Percentiles rank a stretch among this genome's conserved stretches.
Evolutionary conservation across 2,888 invertebrate species (phyloP).

Genomic region (Hemicrepidius hirtus): DNA sequence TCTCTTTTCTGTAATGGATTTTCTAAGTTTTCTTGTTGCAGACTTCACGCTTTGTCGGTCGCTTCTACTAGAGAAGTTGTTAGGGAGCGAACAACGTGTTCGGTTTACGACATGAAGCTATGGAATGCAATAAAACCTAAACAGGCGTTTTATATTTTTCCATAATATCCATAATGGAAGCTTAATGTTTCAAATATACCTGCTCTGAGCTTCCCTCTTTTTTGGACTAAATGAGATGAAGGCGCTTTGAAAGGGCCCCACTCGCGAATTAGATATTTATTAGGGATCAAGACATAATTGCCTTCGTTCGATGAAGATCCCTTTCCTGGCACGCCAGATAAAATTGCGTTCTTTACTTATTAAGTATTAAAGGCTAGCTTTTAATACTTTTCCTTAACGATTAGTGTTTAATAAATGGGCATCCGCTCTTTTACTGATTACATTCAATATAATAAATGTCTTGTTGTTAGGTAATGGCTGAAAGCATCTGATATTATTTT

Average conservation of each 20-base stretch:
- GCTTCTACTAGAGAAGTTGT: slow-evolving; percentile 28
- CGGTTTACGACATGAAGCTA: slow-evolving; percentile 42
- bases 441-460: no score
- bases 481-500: no score
- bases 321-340: slow-evolving; percentile 8
- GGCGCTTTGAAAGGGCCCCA: background rate
- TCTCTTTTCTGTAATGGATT: slow-evolving; percentile 43
- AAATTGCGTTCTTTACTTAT: slow-evolving; percentile 17
- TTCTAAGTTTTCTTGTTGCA: slow-evolving; percentile 42
- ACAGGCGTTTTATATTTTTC: slow-evolving; percentile 44
- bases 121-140: slow-evolving; percentile 44
- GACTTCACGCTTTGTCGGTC: slow-evolving; percentile 29
- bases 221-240: background rate
- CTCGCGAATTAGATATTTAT: slow-evolving; percentile 30
- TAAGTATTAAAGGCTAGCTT: slow-evolving; percentile 24
- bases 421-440: no score
- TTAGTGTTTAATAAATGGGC: background rate
- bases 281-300: slow-evolving; percentile 32
- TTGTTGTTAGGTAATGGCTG: no score
- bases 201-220: background rate
- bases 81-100: slow-evolving; percentile 42
- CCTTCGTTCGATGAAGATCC: slow-evolving; percentile 25
- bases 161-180: slow-evolving; percentile 21
- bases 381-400: background rate
- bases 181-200: slow-evolving; percentile 28